A percentile compares a stretch with the other conserved stretches of the same genome.
Conservation (phyloP, 1,140 invertebrate species). For the Olivierus martensii region DNA sequence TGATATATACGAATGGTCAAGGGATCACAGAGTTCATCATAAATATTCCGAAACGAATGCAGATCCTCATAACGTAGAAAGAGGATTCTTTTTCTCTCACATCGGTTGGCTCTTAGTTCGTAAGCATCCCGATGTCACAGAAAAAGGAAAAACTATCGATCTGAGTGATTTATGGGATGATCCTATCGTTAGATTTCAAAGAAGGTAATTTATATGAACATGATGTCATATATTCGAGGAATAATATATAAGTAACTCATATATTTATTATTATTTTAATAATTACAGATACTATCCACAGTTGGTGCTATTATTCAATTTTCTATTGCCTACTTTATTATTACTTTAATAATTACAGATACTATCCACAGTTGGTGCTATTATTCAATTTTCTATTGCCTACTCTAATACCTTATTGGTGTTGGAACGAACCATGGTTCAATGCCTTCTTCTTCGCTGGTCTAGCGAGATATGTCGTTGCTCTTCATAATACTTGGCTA, state of each 20-base stretch:
- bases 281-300: slow-evolving; percentile 29
- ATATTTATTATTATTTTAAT: slow-evolving; percentile 29
- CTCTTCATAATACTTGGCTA: slow-evolving; percentile 83
- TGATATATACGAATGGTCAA: slow-evolving; percentile 71
- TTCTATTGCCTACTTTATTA: slow-evolving; percentile 47
- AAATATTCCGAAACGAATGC: slow-evolving; percentile 92
- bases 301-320: slow-evolving; percentile 65
- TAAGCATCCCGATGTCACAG: slow-evolving; percentile 79
- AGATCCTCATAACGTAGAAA: slow-evolving; percentile 84
- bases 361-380: slow-evolving; percentile 47
- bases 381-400: slow-evolving; percentile 54
- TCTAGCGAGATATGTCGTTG: slow-evolving; percentile 53
- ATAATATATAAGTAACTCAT: neutral
- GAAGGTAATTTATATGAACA: slow-evolving; percentile 34
- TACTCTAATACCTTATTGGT: neutral
- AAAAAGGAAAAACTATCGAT: slow-evolving; percentile 74
- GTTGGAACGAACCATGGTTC: neutral
- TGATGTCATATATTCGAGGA: no score
- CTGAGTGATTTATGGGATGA: slow-evolving; percentile 69
- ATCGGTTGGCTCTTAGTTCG: slow-evolving; percentile 83
- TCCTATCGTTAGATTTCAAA: slow-evolving; percentile 69
- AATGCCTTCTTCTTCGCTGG: neutral
- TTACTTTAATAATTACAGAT: slow-evolving; percentile 21
- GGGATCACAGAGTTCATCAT: slow-evolving; percentile 91
- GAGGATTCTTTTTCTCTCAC: slow-evolving; percentile 93